Conservation (phyloP, 2,888 invertebrate species). For the Xanthostigma xanthostigma region DNA sequence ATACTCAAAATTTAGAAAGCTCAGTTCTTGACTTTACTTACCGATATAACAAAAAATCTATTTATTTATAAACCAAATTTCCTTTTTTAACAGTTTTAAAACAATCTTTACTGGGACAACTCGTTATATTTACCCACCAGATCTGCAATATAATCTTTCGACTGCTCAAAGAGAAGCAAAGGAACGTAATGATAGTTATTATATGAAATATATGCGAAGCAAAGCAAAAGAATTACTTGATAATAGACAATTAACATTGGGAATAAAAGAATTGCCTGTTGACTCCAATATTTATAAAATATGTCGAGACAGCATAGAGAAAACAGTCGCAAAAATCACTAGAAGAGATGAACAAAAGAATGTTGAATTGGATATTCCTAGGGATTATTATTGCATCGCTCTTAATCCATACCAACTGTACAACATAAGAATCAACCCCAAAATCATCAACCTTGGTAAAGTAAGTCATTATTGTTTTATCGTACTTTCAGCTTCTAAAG, state of each 20-base stretch:
- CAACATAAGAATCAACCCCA: constrained; percentile 26
- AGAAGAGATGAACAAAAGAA: background rate
- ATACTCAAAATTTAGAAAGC: background rate
- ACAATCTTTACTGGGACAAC: constrained; percentile 23
- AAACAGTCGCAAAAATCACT: too few relatives aligned
- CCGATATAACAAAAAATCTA: too few relatives aligned
- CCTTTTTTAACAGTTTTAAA: constrained; percentile 16
- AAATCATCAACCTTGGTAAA: constrained; percentile 17
- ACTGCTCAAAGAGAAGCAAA: constrained; percentile 13
- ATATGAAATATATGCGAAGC: constrained; percentile 5
- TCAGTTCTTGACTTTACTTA: background rate
- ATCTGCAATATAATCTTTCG: constrained; percentile 16
- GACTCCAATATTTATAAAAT: too few relatives aligned
- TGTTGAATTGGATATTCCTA: constrained; percentile 3
- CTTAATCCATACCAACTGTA: constrained; percentile 27
- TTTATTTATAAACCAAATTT: too few relatives aligned
- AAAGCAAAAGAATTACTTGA: background rate
- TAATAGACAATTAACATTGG: too few relatives aligned
- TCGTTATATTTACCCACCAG: constrained; percentile 13
- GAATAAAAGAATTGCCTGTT: too few relatives aligned
- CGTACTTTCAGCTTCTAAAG: too few relatives aligned
- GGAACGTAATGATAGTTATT: constrained; percentile 1
- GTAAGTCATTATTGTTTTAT: constrained; percentile 11
- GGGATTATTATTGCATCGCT: constrained; percentile 18
- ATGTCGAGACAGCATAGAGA: too few relatives aligned